Evolutionary conservation across 2,113 vertebrate species (phyloP), one percentile per base, ranked within the genome.

Genomic region (Eudyptes chrysolophus): DNA sequence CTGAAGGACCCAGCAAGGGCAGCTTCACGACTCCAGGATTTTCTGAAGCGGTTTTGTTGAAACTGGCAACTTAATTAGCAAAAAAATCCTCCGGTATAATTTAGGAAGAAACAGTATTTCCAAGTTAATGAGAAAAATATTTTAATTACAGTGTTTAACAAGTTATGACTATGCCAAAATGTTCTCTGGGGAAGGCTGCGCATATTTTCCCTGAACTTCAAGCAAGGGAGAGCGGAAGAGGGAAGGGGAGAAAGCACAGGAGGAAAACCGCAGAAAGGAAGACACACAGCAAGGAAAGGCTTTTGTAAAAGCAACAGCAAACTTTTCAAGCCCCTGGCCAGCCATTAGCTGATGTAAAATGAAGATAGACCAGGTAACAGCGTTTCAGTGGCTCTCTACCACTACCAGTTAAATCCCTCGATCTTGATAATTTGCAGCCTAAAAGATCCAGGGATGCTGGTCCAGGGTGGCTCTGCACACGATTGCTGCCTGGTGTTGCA

Each of bases 131-230:
- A 96, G 93, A 96, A 87, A 98, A 98, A 83, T 97, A 97, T 97
- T 98, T 98, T 98, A 98, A 98, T 98, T 97, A 82, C 3, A 1
- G 89, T 29, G n/a, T 96, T 97, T 97, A 98, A 92, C 96, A 98
- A 96, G 95, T 96, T 79, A 46, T 84, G 94, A 87, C 97, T 94
- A 52, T 49, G 95, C 94, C 68, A 36, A 95, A 77, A 34, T 1
- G 32, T 64, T 93, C 72, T 90, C 82, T 5, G 13, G 85, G 94
- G 97, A 93, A 92, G 72, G 74, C 69, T 57, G 69, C 11, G 3
- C 69, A 10, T 70, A 30, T n/a, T 94, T 92, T 49, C 89, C 82
- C 29, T n/a, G 61, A 78, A 75, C 36, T 72, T 38, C 57, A 78
- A 72, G 90, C 29, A 30, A 20, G 22, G 30, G 34, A 57, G 34